These are phyloP conservation scores for Chionodraco myersi DNA, from an alignment of 2,113 vertebrate species.

Conservation along the genomic window DNA sequence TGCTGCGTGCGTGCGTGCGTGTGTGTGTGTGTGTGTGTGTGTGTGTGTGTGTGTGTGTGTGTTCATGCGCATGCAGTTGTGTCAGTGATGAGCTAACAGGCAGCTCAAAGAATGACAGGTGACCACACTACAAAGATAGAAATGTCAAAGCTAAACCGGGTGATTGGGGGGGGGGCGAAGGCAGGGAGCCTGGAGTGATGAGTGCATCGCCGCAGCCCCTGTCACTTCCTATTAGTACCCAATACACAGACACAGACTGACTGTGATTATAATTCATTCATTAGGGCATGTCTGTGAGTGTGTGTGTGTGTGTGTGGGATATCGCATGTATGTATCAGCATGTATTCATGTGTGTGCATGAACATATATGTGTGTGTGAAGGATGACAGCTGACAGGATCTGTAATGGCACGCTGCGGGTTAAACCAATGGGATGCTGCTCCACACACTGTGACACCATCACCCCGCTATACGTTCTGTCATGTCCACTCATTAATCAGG, in stretches of 20 bases:
- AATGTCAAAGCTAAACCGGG: constrained; percentile 73
- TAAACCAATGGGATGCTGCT: constrained; percentile 63
- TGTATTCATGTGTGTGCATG: constrained; percentile 16
- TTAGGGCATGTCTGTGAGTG: constrained; percentile 38
- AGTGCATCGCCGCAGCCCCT: constrained; percentile 72
- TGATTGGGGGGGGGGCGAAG: constrained; percentile 39
- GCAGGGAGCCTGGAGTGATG: constrained; percentile 74
- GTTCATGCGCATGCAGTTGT: constrained; percentile 27
- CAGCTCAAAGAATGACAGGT: constrained; percentile 75
- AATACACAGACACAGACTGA: constrained; percentile 58
- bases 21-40: background rate
- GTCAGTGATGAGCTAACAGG: constrained; percentile 65
- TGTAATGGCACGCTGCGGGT: constrained; percentile 63
- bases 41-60: constrained; percentile 8
- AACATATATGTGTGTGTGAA: constrained; percentile 6
- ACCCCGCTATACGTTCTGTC: constrained; percentile 53
- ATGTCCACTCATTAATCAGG: constrained; percentile 28
- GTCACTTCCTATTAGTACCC: constrained; percentile 79
- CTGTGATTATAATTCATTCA: constrained; percentile 76
- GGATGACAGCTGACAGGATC: constrained; percentile 65
- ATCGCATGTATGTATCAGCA: constrained; percentile 7
- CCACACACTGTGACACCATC: constrained; percentile 68
- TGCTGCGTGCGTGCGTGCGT: background rate
- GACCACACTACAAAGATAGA: constrained; percentile 77
- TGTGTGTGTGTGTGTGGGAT: background rate